These are phyloP conservation scores for Gambusia yucatana DNA, from an alignment of 2,797 vertebrate genomes.

Conservation along the genomic window DNA sequence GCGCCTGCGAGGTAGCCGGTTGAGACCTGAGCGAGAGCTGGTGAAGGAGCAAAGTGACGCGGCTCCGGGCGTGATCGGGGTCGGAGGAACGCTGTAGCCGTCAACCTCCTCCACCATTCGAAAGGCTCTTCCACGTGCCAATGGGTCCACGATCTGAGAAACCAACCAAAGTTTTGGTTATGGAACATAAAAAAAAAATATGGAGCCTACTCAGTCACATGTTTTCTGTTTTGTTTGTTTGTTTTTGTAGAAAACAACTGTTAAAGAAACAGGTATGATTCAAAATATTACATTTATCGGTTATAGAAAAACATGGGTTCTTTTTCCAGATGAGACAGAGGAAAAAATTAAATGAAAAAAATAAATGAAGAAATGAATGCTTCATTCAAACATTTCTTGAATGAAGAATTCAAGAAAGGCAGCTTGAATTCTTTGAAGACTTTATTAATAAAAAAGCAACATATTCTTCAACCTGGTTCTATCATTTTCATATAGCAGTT, in stretches of 20 bases:
- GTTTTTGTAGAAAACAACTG: neutral
- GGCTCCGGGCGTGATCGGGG: slow-evolving; percentile 91
- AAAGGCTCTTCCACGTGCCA: slow-evolving; percentile 95
- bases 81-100: slow-evolving; percentile 90
- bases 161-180: neutral
- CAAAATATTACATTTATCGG: neutral
- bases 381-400: too few relatives aligned
- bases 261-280: neutral
- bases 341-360: neutral
- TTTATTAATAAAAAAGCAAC: neutral
- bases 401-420: too few relatives aligned
- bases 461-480: neutral
- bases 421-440: neutral
- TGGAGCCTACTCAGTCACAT: neutral
- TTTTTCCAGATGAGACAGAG: neutral
- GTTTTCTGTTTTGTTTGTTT: neutral
- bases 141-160: slow-evolving; percentile 92
- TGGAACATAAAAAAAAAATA: neutral
- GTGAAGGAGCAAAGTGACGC: slow-evolving; percentile 96
- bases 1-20: slow-evolving; percentile 88
- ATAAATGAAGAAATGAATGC: too few relatives aligned
- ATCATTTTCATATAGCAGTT: neutral
- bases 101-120: slow-evolving; percentile 93
- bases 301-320: neutral
- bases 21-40: slow-evolving; percentile 96